phyloP scores from a whole-genome alignment of 2,888 invertebrate species.

The Isotomurus palustris region DNA sequence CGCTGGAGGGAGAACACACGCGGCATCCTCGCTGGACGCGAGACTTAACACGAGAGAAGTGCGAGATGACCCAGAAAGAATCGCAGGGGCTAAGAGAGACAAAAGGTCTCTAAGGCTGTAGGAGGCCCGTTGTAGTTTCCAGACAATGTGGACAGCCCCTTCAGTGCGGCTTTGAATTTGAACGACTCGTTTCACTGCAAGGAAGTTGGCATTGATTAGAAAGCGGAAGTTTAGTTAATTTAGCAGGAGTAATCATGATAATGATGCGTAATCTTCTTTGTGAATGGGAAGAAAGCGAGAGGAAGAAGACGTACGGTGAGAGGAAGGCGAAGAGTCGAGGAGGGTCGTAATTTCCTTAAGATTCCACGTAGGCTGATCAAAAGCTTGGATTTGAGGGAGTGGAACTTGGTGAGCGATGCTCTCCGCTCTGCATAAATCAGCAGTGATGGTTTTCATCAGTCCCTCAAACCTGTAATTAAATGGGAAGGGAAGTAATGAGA shows the following conservation, averaged over 20 bases:
- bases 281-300: not conserved
- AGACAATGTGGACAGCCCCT: not conserved
- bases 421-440: constrained; percentile 14
- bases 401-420: constrained; percentile 16
- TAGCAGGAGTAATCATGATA: not conserved
- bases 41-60: constrained; percentile 7
- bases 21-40: not conserved
- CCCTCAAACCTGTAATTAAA: constrained; percentile 2
- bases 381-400: constrained; percentile 19
- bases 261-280: not conserved
- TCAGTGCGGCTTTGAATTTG: not conserved
- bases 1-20: constrained; percentile 5
- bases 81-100: not conserved
- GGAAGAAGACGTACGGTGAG: not conserved
- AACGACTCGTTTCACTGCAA: not conserved
- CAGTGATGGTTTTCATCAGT: constrained; percentile 1
- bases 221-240: too few relatives aligned
- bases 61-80: not conserved
- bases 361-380: constrained; percentile 16
- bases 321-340: not conserved
- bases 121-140: not conserved
- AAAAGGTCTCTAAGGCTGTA: not conserved
- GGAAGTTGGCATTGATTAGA: too few relatives aligned
- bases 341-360: not conserved
- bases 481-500: not conserved